A percentile compares a stretch with the other conserved stretches of the same genome.
phyloP scores from a whole-genome alignment of 2,113 vertebrate species.

The Tautogolabrus adspersus region DNA sequence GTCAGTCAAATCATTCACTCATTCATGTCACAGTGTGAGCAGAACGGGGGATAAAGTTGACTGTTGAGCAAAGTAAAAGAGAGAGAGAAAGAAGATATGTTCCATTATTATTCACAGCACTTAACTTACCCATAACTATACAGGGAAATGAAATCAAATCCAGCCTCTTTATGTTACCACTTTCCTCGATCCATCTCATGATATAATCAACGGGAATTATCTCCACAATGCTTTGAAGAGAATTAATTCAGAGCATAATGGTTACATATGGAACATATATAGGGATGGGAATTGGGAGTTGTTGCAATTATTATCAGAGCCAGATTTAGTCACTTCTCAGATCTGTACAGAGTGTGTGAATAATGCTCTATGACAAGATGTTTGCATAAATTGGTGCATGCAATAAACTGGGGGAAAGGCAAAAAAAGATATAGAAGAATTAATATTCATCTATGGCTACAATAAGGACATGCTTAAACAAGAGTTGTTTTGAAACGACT shows the following conservation, averaged over 20 bases:
- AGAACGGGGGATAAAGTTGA: constrained; percentile 34
- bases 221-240: constrained; percentile 36
- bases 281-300: constrained; percentile 20
- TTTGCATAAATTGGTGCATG: background rate
- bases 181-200: constrained; percentile 21
- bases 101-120: background rate
- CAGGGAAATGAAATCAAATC: constrained; percentile 48
- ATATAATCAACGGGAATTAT: constrained; percentile 46
- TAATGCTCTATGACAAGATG: background rate
- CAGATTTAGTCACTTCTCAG: constrained; percentile 20
- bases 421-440: no score
- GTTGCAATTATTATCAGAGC: constrained; percentile 31
- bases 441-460: no score
- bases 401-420: background rate
- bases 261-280: constrained; percentile 5
- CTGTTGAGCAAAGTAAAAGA: constrained; percentile 19
- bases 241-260: constrained; percentile 28
- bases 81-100: constrained; percentile 22
- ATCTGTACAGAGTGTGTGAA: background rate
- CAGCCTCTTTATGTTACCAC: constrained; percentile 17
- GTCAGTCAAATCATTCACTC: constrained; percentile 58
- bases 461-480: no score
- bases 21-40: constrained; percentile 40
- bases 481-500: no score
- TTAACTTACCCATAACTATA: constrained; percentile 16